Evolutionary conservation across 2,888 invertebrate species (phyloP), one percentile per base, ranked within the genome.

Genomic region (Leptopilina myrica): DNA sequence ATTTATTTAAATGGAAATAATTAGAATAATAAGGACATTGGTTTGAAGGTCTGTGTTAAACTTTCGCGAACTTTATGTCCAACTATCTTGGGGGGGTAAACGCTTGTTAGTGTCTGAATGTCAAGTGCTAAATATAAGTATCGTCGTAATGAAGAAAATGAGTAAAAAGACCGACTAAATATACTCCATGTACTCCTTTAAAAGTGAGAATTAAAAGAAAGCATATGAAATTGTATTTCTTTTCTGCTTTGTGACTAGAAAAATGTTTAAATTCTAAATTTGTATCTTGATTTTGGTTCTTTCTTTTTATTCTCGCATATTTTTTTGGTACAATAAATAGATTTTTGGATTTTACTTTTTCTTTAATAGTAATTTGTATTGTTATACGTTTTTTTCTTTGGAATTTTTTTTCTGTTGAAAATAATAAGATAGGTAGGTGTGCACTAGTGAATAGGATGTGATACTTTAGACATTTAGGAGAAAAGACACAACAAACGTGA

Each of bases 91-190:
- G 6, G 5, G 5, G 26, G 49, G 46, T 20, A 20, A 20, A 12
- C n/a, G 49, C 26, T 46, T 49, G 69, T 15, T 33, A 66, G 66
- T 69, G 26, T 49, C 69, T 53, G 69, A 53, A 69, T 69, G 69
- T 53, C 69, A 69, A 11, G 69, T 69, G 53, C 69, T 69, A 69
- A 69, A 69, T 69, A 69, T 69, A 69, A 69, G 46, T n/a, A 53
- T 49, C 20, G 69, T 69, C 20, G 69, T 69, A 69, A 69, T 53
- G 69, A 69, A 20, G 20, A 69, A 69, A 69, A 14, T 53, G 49
- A 26, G 53, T 26, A 53, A 46, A 67, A 49, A 49, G 26, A 67
- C 12, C 15, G 26, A 67, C 12, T 46, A 46, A 9, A 43, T 43
- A 43, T 43, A 43, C 14, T 5, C 26, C 67, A 67, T 46, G 43